Evolutionary conservation across 2,888 invertebrate species (phyloP).

Genomic region (Dimorphilus gyrociliatus): DNA sequence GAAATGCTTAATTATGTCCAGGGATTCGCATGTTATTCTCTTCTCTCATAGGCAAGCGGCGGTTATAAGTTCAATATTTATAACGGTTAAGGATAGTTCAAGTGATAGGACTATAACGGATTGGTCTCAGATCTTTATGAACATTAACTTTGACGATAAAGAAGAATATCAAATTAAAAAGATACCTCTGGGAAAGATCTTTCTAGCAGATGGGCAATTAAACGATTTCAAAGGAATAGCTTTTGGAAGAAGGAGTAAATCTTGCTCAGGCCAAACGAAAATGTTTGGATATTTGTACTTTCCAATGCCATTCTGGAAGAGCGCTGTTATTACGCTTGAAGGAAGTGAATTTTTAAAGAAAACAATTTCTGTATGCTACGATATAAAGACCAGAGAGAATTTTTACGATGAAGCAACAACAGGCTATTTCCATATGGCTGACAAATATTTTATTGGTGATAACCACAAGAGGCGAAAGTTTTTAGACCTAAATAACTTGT

Average conservation of each 20-base stretch:
- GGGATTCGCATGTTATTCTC: too few species aligned
- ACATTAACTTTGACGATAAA: slow-evolving; percentile 7
- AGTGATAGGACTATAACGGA: slow-evolving; percentile 4
- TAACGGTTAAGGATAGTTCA: not conserved
- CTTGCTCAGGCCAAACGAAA: slow-evolving; percentile 6
- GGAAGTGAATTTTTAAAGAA: slow-evolving; percentile 4
- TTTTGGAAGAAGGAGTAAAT: slow-evolving; percentile 6
- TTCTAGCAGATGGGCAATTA: slow-evolving; percentile 9
- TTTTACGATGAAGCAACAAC: slow-evolving; percentile 7
- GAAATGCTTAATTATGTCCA: too few species aligned
- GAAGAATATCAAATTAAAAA: slow-evolving; percentile 8
- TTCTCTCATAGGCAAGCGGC: too few species aligned
- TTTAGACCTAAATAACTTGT: slow-evolving; percentile 6
- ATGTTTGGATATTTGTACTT: slow-evolving; percentile 11
- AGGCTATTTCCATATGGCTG: slow-evolving; percentile 9
- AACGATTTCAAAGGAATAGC: slow-evolving; percentile 11
- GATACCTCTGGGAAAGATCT: slow-evolving; percentile 10
- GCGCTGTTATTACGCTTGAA: slow-evolving; percentile 7
- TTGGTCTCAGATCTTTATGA: slow-evolving; percentile 11
- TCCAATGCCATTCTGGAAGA: slow-evolving; percentile 14
- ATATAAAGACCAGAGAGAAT: slow-evolving; percentile 8
- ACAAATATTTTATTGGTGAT: slow-evolving; percentile 8
- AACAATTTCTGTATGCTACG: slow-evolving; percentile 7
- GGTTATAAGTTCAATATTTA: too few species aligned
- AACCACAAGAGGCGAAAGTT: slow-evolving; percentile 7